phyloP scores from a whole-genome alignment of 2,113 vertebrate species.

The Grammomys dolichurus region DNA sequence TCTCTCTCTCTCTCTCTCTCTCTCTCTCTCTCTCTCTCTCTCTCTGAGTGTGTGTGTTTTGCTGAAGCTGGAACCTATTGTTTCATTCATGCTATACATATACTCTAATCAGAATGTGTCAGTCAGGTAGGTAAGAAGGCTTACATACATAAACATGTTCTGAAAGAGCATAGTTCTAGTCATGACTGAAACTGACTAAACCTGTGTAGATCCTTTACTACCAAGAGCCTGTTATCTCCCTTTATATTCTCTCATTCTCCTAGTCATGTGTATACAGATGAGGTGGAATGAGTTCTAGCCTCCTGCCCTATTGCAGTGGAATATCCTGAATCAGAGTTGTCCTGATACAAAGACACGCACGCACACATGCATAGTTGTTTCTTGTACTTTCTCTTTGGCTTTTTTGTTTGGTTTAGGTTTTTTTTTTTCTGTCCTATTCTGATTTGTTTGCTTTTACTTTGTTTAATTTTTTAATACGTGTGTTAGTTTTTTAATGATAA shows the following conservation, averaged over 20 bases:
- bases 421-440: background rate
- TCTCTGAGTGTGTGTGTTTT: too few relatives aligned
- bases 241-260: background rate
- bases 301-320: background rate
- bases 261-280: background rate
- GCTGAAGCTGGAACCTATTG: background rate
- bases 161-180: background rate
- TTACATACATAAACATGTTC: background rate
- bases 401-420: background rate
- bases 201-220: background rate
- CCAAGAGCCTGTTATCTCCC: background rate
- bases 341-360: background rate
- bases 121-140: background rate
- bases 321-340: background rate
- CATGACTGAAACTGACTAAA: background rate
- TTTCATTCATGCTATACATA: background rate
- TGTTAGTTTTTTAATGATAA: background rate
- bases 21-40: too few relatives aligned
- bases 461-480: too few relatives aligned
- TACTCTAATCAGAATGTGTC: background rate
- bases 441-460: too few relatives aligned
- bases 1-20: too few relatives aligned
- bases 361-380: background rate
- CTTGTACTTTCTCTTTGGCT: background rate
- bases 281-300: background rate